These are phyloP conservation scores for Archips crataeganus DNA, from an alignment of 2,888 invertebrate genomes.

Conservation along the genomic window DNA sequence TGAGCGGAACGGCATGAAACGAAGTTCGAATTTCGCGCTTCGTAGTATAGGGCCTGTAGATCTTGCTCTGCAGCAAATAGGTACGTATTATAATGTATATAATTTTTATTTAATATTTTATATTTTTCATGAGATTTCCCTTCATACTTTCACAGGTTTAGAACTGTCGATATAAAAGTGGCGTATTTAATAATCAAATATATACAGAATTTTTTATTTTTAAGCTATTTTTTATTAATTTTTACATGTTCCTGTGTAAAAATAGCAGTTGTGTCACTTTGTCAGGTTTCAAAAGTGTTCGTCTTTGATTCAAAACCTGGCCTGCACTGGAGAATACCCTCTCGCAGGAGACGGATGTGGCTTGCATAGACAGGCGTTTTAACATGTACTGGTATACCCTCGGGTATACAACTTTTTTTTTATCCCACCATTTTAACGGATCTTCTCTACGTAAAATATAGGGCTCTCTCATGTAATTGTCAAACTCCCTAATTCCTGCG, in stretches of 20 bases:
- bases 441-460: background rate
- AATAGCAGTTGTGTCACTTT: constrained; percentile 11
- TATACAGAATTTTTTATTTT: constrained; percentile 8
- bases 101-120: no score
- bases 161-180: constrained; percentile 5
- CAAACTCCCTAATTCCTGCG: constrained; percentile 1
- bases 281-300: constrained; percentile 13
- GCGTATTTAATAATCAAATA: constrained; percentile 20
- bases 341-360: constrained; percentile 12
- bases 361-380: constrained; percentile 7
- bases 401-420: background rate
- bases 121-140: background rate
- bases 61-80: no score
- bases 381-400: constrained; percentile 5
- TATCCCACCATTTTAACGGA: constrained; percentile 8
- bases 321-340: constrained; percentile 20
- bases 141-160: constrained; percentile 9
- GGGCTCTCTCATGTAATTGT: constrained; percentile 1
- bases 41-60: no score
- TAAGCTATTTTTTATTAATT: background rate
- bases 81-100: no score
- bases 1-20: no score
- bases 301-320: constrained; percentile 11
- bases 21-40: no score
- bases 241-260: constrained; percentile 13